Evolutionary conservation across 1,140 invertebrate species (phyloP), one percentile per base, ranked within the genome.

Genomic region (Drosophila gunungcola): DNA sequence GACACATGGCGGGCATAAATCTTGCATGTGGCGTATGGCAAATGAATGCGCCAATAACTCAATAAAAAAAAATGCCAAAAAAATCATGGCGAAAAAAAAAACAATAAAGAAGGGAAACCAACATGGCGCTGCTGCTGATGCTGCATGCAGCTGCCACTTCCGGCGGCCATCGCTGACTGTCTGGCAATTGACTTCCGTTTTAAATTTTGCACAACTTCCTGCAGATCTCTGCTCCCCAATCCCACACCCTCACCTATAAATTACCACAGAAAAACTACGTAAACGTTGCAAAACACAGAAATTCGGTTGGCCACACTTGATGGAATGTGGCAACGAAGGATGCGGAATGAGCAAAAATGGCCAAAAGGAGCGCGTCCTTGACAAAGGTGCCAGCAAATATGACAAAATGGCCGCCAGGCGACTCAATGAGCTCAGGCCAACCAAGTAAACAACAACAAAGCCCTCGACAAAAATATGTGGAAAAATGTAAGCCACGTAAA

Each of bases 21-120:
- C 83, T 88, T 88, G 83, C 52, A 89, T 83, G 83, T 56, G 75
- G 76, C 84, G 80, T 88, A 88, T 88, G 83, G 83, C 83, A 88
- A 88, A 88, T 89, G 84, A 88, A 88, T 88, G 84, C 84, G 83
- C 83, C 83, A 88, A 88, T 88, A 88, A 89, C 83, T 88, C 83
- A 88, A 88, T 88, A 83, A 78, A 58, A 62, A 32, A 32, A 32
- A 32, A 32, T 73, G 6, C 56, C 34, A n/a, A 53, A 56, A 73
- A 69, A 78, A 67, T 49, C 6, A 42, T 32, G 38, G 6, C 4
- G 57, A 10, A 77, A 69, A 67, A 39, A 32, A 45, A 48, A 54
- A 48, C 11, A 51, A 68, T 34, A 48, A 78, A 62, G 64, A 46
- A 45, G 67, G 60, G 41, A 55, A 80, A 65, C 84, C 68, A 86